These are phyloP conservation scores for Leptestheria dahalacensis DNA, from an alignment of 1,140 invertebrate species.

Conservation along the genomic window DNA sequence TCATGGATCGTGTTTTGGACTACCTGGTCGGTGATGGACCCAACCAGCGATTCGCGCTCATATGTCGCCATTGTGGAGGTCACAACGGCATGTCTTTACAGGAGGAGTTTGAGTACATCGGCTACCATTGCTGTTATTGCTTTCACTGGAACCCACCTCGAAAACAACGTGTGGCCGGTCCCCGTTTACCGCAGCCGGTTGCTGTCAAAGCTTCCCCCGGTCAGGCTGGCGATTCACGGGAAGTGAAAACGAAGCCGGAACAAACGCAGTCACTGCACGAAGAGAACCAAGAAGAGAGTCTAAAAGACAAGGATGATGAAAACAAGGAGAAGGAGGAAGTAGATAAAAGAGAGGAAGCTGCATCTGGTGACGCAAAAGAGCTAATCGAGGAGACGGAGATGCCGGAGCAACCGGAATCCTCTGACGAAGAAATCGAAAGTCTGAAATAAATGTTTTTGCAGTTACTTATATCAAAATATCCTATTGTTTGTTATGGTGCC, in stretches of 20 bases:
- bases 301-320: not conserved
- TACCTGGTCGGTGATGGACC: conserved; percentile 91
- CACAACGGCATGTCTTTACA: conserved; percentile 96
- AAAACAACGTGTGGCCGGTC: conserved; percentile 62
- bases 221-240: not conserved
- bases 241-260: not conserved
- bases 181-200: conserved; percentile 27
- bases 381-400: not conserved
- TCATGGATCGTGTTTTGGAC: conserved; percentile 78
- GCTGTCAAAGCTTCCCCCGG: too few species aligned
- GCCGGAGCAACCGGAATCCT: not conserved
- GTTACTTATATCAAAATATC: too few species aligned
- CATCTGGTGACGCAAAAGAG: not conserved
- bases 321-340: not conserved
- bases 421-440: not conserved
- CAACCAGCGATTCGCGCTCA: conserved; percentile 81
- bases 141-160: conserved; percentile 61
- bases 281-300: not conserved
- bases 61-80: conserved; percentile 73
- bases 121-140: conserved; percentile 83
- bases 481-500: not conserved
- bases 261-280: too few species aligned
- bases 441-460: not conserved
- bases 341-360: too few species aligned
- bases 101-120: conserved; percentile 90